Conservation (phyloP, 2,113 vertebrate genomes). For the Sinocyclocheilus anophthalmus region DNA sequence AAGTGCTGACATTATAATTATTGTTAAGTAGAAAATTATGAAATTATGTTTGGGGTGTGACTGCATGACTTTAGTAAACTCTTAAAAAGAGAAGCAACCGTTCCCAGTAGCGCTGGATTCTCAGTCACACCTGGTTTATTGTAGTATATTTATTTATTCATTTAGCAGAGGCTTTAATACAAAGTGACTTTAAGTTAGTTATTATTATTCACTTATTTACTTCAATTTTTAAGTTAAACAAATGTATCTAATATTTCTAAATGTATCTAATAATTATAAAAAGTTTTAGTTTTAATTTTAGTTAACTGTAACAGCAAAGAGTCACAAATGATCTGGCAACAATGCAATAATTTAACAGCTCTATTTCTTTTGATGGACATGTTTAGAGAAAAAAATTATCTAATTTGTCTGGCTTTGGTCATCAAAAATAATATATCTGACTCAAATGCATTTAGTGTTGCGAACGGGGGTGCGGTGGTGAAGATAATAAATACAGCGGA, state of each 20-base stretch:
- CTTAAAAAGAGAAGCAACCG: not conserved
- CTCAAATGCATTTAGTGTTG: not conserved
- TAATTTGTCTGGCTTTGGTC: not conserved
- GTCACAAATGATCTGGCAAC: not conserved
- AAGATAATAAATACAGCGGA: too few species aligned
- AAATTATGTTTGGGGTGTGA: slow-evolving; percentile 21
- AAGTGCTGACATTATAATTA: not conserved
- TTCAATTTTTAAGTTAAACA: not conserved
- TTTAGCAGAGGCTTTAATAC: too few species aligned
- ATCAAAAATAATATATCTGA: not conserved
- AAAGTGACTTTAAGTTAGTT: not conserved
- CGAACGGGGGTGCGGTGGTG: too few species aligned
- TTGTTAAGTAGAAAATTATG: not conserved
- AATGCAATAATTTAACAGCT: not conserved
- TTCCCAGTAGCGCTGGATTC: not conserved
- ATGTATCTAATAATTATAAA: too few species aligned
- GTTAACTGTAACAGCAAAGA: not conserved
- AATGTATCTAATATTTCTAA: not conserved
- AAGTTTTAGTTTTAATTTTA: not conserved
- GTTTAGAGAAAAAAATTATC: not conserved
- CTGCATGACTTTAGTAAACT: not conserved
- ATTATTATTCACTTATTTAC: not conserved
- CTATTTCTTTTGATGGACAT: not conserved
- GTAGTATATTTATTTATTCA: not conserved
- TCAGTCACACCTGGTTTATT: not conserved